Evolutionary conservation across 1,140 invertebrate genomes (phyloP).

Genomic region (Brachionus koreanus): DNA sequence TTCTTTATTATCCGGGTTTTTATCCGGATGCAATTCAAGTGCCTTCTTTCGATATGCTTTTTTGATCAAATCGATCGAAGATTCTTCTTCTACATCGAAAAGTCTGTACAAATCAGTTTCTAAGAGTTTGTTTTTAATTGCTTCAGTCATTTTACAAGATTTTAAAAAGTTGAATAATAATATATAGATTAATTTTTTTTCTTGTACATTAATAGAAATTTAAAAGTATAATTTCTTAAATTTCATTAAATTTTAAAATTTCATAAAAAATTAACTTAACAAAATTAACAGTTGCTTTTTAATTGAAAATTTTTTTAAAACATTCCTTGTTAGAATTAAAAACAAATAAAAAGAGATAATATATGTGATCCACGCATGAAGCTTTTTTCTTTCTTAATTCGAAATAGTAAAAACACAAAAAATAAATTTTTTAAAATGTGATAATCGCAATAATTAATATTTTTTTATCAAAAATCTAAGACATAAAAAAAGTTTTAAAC

Average conservation of each 20-base stretch:
- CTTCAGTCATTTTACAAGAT: slow-evolving; percentile 29
- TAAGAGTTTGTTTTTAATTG: slow-evolving; percentile 7
- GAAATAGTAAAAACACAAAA: too few relatives aligned
- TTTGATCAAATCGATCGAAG: slow-evolving; percentile 75
- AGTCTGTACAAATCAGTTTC: slow-evolving; percentile 33
- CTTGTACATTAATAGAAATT: background rate
- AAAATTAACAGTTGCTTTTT: background rate
- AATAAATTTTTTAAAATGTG: too few relatives aligned
- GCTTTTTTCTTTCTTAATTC: too few relatives aligned
- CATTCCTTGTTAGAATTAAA: too few relatives aligned
- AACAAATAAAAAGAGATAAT: too few relatives aligned
- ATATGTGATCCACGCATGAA: too few relatives aligned
- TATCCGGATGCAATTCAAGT: slow-evolving; percentile 98
- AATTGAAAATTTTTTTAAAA: background rate
- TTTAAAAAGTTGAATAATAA: background rate
- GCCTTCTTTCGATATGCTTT: slow-evolving; percentile 70
- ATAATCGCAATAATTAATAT: too few relatives aligned
- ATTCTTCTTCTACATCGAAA: slow-evolving; percentile 25
- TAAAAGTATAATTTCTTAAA: background rate
- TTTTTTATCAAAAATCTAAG: too few relatives aligned
- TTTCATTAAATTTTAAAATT: background rate
- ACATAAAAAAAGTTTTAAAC: too few relatives aligned
- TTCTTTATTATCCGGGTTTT: slow-evolving; percentile 76
- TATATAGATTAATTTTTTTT: background rate
- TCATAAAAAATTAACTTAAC: background rate